Conservation (phyloP, 2,113 vertebrate genomes). For the Alouatta palliata region DNA sequence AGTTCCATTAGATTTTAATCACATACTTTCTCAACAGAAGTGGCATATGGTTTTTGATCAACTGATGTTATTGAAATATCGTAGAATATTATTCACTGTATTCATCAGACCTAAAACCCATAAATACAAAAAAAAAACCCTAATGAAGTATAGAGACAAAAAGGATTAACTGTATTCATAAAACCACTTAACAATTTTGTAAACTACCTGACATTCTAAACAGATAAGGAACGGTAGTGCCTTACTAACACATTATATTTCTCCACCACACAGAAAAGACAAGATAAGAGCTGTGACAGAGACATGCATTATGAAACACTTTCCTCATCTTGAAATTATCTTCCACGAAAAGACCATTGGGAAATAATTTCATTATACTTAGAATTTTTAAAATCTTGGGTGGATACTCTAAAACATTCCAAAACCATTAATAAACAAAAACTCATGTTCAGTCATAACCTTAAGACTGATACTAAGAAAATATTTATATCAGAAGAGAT, state of each 20-base stretch:
- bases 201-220: background rate
- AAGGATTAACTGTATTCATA: background rate
- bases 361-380: constrained; percentile 47
- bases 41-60: background rate
- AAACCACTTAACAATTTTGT: background rate
- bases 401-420: constrained; percentile 55
- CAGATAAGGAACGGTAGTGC: background rate
- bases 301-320: background rate
- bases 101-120: background rate
- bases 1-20: background rate
- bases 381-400: constrained; percentile 42
- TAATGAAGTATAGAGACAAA: background rate
- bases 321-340: constrained; percentile 56
- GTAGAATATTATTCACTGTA: background rate
- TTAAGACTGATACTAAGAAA: background rate
- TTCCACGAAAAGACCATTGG: constrained; percentile 30
- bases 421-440: constrained; percentile 51
- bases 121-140: background rate
- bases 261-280: background rate
- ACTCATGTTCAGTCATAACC: constrained; percentile 5
- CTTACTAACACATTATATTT: background rate
- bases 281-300: constrained; percentile 26
- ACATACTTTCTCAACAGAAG: background rate
- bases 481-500: constrained; percentile 21
- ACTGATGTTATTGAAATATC: background rate